Base-by-base conservation (phyloP, 2,797 vertebrate genomes). In the Apogon hyalosoma region DNA sequence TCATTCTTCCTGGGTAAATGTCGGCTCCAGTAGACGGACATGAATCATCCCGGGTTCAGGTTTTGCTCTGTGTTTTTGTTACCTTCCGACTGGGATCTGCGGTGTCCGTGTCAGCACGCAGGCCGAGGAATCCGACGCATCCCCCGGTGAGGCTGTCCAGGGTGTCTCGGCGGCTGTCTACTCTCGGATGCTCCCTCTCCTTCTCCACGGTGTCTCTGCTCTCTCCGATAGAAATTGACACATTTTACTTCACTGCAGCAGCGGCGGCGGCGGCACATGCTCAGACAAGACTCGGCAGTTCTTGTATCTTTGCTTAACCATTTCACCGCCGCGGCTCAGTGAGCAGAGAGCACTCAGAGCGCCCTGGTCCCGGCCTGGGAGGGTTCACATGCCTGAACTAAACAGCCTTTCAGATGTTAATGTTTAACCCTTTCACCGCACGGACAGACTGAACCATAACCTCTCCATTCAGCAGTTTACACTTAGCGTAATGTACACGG, bases 231-330 rank as follows among this genome's bases (percentile, higher is more conserved):
- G 63, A 84, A 84, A 91, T 66, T 79, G 90, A 92, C 92, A 93
- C 92, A 92, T 93, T 89, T 88, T 81, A 79, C 88, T 91, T 86
- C 76, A 90, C 88, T 91, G 93, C 93, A 91, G 88, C 88, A 88
- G 84, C 90, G 68, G 69, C 52, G 11, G 73, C 74, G 56, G 71
- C 86, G 65, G 90, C 92, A 90, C 89, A 90, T 86, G 92, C 92
- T 90, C 92, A 91, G 75, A 90, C 77, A 53, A 36, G 51, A 65
- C 72, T 69, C 82, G 31, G 80, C 84, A 68, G 68, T 9, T 58
- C 63, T 62, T 43, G 67, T 82, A 73, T 84, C 77, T 54, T 18
- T 15, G 38, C 12, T 93, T 92, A 92, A 91, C 90, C 55, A 1
- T 73, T 88, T 84, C 28, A n/a, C 28, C 24, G 0, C 89, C 80